These are phyloP conservation scores for Crotalus helleri DNA, from an alignment of 2,113 vertebrate species.

Conservation along the genomic window DNA sequence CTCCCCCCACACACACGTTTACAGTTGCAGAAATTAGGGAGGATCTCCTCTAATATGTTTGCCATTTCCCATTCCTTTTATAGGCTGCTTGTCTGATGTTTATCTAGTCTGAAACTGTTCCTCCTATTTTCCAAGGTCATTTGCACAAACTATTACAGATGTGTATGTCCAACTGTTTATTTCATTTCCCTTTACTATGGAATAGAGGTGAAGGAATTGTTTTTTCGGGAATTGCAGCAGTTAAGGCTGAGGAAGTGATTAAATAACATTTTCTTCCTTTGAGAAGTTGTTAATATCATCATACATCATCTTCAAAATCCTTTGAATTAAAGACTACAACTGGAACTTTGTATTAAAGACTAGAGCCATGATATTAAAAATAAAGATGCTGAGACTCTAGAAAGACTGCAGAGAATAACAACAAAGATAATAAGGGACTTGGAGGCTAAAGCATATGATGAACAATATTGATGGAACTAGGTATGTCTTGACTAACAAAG, in stretches of 20 bases:
- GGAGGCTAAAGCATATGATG: too few relatives aligned
- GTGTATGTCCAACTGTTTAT: background rate
- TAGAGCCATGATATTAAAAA: too few relatives aligned
- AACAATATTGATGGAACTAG: too few relatives aligned
- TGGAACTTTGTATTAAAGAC: too few relatives aligned
- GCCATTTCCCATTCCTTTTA: too few relatives aligned
- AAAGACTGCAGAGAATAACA: too few relatives aligned
- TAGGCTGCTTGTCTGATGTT: background rate
- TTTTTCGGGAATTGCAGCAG: background rate
- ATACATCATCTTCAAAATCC: background rate
- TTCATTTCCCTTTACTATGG: background rate
- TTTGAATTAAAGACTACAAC: background rate
- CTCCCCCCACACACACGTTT: too few relatives aligned
- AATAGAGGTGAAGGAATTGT: background rate
- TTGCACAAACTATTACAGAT: background rate
- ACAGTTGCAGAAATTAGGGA: too few relatives aligned
- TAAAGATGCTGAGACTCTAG: too few relatives aligned
- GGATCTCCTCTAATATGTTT: too few relatives aligned
- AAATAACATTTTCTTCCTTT: background rate
- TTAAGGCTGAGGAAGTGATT: background rate
- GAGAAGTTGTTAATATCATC: background rate
- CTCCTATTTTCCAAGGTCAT: background rate
- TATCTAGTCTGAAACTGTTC: background rate
- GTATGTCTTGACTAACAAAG: too few relatives aligned
- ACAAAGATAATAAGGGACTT: too few relatives aligned